Evolutionary conservation across 2,888 invertebrate genomes (phyloP), one percentile per base, ranked within the genome.

Genomic region (Tortricodes alternella): DNA sequence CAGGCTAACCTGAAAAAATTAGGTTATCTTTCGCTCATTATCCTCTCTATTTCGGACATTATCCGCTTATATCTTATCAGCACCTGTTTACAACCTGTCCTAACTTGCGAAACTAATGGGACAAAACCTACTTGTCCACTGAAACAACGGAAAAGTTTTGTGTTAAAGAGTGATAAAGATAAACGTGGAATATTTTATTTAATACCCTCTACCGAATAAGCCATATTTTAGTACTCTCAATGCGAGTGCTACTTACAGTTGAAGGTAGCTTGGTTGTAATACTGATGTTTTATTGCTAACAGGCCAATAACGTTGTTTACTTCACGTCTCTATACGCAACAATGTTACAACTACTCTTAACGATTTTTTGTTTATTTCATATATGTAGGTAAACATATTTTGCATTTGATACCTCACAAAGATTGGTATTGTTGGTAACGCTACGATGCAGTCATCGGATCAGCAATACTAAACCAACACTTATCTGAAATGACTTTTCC

Each of bases 51-150:
- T 48, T 37, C 15, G 43, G 43, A 37, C 27, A 27, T 43, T 56
- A 49, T 56, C 49, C 16, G 29, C 43, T 43, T 43, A 48, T 55
- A 56, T 37, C 43, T 56, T 56, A 56, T 44, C 55, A 43, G 43
- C 46, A 32, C 38, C 37, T 48, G 48, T 55, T 55, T 38, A 44
- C 27, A 19, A 21, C 35, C 48, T 49, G 37, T 35, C 35, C 23
- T 19, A 29, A 29, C 53, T 49, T 49, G 37, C 43, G 49, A 56
- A 49, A 49, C 43, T 56, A 56, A 43, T 56, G 37, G 49, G 29
- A 43, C 13, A 27, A 18, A 27, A 16, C 43, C 43, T 23, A 27
- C 16, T 43, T 16, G 23, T 27, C 23, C 11, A n/a, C 9, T 35
- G 13, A 23, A 21, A 35, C 46, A 35, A 34, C 23, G 35, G 35